These are phyloP conservation scores for Phalanger gymnotis DNA, from an alignment of 2,797 vertebrate species.

Conservation along the genomic window DNA sequence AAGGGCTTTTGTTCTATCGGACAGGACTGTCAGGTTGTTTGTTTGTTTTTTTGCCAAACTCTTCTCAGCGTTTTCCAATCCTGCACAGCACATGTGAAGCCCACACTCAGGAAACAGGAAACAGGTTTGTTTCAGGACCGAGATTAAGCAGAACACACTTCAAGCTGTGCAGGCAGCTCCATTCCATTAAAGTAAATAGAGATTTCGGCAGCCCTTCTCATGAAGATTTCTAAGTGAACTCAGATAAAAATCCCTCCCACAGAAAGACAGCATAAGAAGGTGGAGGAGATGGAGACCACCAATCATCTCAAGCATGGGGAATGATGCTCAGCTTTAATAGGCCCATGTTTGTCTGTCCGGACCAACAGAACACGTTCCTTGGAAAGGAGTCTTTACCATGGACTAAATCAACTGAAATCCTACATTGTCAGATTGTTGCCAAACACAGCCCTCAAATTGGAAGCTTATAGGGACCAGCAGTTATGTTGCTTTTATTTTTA, in stretches of 20 bases:
- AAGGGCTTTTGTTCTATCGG: slow-evolving; percentile 2
- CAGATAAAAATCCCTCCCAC: slow-evolving; percentile 24
- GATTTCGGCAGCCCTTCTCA: too few relatives aligned
- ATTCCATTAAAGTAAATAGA: slow-evolving; percentile 15
- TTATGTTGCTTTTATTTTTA: neutral
- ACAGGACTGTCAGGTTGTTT: slow-evolving; percentile 13
- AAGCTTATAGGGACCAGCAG: neutral
- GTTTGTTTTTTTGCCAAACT: neutral
- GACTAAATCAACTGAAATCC: neutral
- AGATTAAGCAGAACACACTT: slow-evolving; percentile 27
- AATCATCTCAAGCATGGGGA: neutral
- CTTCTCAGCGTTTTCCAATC: neutral
- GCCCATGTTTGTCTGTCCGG: neutral
- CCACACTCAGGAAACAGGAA: neutral
- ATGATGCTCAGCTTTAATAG: neutral
- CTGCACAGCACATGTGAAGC: slow-evolving; percentile 20
- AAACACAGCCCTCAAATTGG: neutral
- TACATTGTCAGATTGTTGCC: neutral
- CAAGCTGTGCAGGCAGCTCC: slow-evolving; percentile 2
- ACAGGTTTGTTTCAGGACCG: neutral
- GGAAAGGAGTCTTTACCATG: neutral
- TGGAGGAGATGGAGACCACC: neutral
- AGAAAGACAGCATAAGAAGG: slow-evolving; percentile 27
- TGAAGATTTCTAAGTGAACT: slow-evolving; percentile 32
- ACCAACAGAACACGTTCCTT: neutral